Conservation (phyloP, 2,888 invertebrate genomes). For the Nebria brevicollis region DNA sequence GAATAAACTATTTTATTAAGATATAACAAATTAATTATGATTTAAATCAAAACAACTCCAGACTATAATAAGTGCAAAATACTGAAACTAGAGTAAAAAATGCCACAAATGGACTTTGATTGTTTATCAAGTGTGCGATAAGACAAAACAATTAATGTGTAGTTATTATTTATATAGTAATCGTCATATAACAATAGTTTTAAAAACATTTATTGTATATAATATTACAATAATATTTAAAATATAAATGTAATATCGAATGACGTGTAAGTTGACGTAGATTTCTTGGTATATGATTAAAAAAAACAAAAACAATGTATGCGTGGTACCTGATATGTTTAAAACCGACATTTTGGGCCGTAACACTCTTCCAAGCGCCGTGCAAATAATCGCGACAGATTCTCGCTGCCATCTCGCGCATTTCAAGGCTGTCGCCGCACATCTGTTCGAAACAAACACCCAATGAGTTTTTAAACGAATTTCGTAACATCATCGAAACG, state of each 20-base stretch:
- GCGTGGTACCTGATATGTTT: conserved; percentile 81
- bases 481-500: conserved; percentile 9
- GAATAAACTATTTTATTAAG: too few species aligned
- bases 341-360: conserved; percentile 79
- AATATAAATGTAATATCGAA: too few species aligned
- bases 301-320: background rate
- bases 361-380: conserved; percentile 89
- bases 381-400: conserved; percentile 91
- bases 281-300: too few species aligned
- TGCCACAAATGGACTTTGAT: background rate
- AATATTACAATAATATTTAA: too few species aligned
- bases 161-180: too few species aligned
- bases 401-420: conserved; percentile 83
- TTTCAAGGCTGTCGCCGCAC: conserved; percentile 76
- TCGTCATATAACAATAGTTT: too few species aligned
- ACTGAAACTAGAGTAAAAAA: too few species aligned
- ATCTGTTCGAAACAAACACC: conserved; percentile 64
- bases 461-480: conserved; percentile 7
- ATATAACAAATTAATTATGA: too few species aligned
- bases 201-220: too few species aligned
- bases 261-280: too few species aligned
- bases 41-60: too few species aligned
- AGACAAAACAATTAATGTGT: background rate
- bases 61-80: too few species aligned
- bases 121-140: background rate